A percentile compares a stretch with the other conserved stretches of the same genome.
phyloP scores from a whole-genome alignment of 2,113 vertebrate genomes.

The Eonycteris spelaea region DNA sequence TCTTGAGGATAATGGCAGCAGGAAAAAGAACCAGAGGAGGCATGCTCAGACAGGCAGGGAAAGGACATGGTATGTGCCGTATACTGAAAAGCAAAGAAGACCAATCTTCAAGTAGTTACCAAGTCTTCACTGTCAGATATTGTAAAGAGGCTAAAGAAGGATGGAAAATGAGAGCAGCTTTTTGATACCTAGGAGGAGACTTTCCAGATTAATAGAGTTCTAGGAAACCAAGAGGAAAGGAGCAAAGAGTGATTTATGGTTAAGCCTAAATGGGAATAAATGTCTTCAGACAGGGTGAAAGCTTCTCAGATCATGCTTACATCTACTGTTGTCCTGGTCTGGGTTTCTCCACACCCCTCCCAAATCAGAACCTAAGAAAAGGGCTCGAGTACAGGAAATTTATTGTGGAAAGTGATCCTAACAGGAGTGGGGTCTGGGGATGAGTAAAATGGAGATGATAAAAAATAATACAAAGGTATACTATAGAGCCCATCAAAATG shows the following conservation, averaged over 20 bases:
- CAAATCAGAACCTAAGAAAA: background rate
- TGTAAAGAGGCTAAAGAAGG: background rate
- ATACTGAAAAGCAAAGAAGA: background rate
- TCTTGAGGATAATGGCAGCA: background rate
- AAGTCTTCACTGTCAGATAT: background rate
- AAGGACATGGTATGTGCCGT: background rate
- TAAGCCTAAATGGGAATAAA: background rate
- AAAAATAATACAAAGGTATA: fast-evolving
- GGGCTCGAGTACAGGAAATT: background rate
- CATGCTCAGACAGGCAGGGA: background rate
- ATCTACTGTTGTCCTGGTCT: background rate
- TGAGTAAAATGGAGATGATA: background rate
- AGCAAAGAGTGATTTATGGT: background rate
- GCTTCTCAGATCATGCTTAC: background rate
- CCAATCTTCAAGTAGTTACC: background rate
- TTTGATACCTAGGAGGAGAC: background rate
- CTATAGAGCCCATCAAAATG: background rate
- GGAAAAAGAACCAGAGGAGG: background rate
- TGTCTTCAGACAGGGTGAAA: background rate
- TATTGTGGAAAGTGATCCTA: background rate
- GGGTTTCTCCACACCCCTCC: background rate
- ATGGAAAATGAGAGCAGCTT: background rate
- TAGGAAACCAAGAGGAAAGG: background rate
- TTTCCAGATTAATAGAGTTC: background rate
- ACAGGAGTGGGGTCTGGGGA: background rate